Evolutionary conservation across 2,888 invertebrate genomes (phyloP).

Genomic region (Phaedon cochleariae): DNA sequence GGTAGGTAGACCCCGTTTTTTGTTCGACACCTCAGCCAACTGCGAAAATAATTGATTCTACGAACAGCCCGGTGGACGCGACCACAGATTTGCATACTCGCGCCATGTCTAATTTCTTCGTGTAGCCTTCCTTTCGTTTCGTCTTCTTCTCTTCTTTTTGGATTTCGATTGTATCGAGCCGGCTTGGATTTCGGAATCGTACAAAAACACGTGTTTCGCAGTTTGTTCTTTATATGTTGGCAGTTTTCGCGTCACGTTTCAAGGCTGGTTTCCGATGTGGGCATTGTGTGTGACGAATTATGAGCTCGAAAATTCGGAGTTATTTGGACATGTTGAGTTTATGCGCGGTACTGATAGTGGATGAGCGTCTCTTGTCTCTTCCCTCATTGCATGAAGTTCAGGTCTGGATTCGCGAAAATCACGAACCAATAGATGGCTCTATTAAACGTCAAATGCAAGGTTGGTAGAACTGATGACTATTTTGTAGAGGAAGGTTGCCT

Average conservation of each 20-base stretch:
- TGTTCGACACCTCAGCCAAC: conserved; percentile 15
- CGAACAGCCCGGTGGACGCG: conserved; percentile 5
- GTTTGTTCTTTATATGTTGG: not conserved
- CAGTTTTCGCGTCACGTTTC: not conserved
- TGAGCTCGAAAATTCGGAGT: not conserved
- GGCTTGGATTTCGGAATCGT: not conserved
- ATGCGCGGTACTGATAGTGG: no score
- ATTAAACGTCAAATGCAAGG: no score
- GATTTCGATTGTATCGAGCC: not conserved
- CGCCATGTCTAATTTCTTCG: conserved; percentile 19
- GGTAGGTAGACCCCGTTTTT: conserved; percentile 17
- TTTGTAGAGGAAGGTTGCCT: no score
- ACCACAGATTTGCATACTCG: conserved; percentile 15
- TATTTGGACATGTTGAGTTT: not conserved
- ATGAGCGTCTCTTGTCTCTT: no score
- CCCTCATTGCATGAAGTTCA: no score
- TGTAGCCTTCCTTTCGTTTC: conserved; percentile 3
- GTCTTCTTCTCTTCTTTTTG: not conserved
- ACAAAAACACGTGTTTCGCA: not conserved
- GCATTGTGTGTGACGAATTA: not conserved
- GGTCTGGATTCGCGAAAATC: no score
- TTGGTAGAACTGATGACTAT: no score
- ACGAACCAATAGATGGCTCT: no score
- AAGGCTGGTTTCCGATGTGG: not conserved
- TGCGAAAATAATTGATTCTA: conserved; percentile 12